phyloP scores from a whole-genome alignment of 2,888 invertebrate species.

The Strigamia crassipes region DNA sequence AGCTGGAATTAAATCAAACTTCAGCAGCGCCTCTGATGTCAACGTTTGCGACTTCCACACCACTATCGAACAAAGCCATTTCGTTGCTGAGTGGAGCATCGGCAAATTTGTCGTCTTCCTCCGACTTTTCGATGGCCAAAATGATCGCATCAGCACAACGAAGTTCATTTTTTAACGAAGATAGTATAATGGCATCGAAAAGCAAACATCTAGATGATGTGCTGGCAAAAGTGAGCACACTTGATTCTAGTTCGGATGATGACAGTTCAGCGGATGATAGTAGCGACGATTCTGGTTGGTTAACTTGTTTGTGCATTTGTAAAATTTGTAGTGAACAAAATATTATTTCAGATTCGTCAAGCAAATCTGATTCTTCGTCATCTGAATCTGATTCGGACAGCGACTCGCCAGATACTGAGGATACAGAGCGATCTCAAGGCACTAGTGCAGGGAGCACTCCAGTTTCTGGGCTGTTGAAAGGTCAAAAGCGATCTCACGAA shows the following conservation, averaged over 20 bases:
- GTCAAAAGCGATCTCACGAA: slow-evolving; percentile 22
- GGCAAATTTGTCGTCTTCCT: neutral
- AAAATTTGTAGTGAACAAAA: neutral
- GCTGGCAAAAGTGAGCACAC: neutral
- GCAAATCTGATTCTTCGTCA: slow-evolving; percentile 44
- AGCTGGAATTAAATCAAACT: neutral
- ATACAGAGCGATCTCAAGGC: neutral
- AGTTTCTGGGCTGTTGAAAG: neutral
- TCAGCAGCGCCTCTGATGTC: neutral
- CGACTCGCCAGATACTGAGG: slow-evolving; percentile 37
- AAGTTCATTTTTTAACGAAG: neutral
- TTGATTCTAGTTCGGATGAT: slow-evolving; percentile 29
- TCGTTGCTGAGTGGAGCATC: slow-evolving; percentile 1
- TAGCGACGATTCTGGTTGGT: slow-evolving; percentile 22
- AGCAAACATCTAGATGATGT: neutral
- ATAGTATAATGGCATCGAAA: neutral
- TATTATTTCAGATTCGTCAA: slow-evolving; percentile 23
- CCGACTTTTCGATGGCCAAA: neutral
- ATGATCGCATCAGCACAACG: neutral
- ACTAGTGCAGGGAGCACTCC: slow-evolving; percentile 44
- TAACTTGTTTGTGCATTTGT: neutral
- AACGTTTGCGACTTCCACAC: neutral
- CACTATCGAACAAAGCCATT: neutral
- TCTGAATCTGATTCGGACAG: slow-evolving; percentile 41
- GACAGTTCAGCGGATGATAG: slow-evolving; percentile 29